Percentiles rank a stretch among this genome's conserved stretches.
Conservation (phyloP, 2,797 vertebrate genomes). For the Chelon auratus region DNA sequence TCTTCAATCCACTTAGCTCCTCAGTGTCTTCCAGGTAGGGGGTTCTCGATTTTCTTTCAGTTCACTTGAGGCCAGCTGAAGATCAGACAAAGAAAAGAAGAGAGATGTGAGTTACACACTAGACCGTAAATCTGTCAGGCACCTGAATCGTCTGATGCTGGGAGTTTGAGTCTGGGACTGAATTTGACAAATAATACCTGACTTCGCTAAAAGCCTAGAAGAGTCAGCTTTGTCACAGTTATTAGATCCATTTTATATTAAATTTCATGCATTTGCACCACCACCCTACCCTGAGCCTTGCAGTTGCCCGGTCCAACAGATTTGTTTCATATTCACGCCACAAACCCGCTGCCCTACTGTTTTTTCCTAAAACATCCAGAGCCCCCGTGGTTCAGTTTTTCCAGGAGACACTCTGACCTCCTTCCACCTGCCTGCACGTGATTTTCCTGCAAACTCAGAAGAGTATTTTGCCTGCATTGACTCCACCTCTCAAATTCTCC, state of each 20-base stretch:
- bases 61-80: conserved; percentile 60
- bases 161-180: conserved; percentile 14
- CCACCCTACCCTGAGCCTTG: neutral
- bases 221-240: conserved; percentile 4
- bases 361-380: neutral
- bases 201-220: neutral
- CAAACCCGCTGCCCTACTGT: neutral
- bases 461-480: no score
- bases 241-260: neutral
- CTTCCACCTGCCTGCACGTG: neutral
- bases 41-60: conserved; percentile 61
- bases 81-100: conserved; percentile 43
- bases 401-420: neutral
- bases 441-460: no score
- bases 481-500: no score
- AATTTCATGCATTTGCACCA: neutral
- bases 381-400: conserved; percentile 21
- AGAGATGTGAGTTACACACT: conserved; percentile 41
- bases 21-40: conserved; percentile 49
- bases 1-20: conserved; percentile 79
- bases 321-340: neutral
- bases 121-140: conserved; percentile 29
- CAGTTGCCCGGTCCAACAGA: neutral
- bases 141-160: conserved; percentile 21
- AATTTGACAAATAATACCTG: conserved; percentile 14